Conservation (phyloP, 2,797 vertebrate genomes). For the Coilia nasus region DNA sequence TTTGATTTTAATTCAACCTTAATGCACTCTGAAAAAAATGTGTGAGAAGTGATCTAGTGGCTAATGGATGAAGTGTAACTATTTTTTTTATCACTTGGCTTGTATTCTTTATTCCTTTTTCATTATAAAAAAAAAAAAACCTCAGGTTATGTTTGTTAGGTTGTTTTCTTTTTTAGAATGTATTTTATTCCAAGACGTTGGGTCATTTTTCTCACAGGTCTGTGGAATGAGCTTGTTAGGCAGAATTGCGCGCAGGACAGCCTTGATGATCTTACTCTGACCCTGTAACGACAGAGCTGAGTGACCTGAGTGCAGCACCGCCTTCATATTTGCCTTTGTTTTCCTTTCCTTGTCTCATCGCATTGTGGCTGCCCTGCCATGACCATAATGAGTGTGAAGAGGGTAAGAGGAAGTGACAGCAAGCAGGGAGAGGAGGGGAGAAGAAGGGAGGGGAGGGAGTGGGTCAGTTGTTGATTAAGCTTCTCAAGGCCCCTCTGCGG, state of each 20-base stretch:
- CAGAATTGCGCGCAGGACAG: background rate
- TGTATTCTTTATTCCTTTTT: background rate
- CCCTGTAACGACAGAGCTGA: background rate
- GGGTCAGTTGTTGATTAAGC: constrained; percentile 41
- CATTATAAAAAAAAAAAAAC: background rate
- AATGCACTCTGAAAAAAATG: background rate
- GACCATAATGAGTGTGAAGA: background rate
- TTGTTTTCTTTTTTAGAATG: background rate
- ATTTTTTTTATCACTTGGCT: background rate
- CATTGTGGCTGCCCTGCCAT: background rate
- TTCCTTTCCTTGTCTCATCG: background rate
- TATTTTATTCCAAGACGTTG: background rate
- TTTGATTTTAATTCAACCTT: background rate
- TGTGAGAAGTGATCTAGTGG: background rate
- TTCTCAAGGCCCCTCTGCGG: constrained; percentile 62
- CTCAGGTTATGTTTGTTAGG: background rate
- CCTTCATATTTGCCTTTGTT: constrained; percentile 6
- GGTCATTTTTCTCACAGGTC: background rate
- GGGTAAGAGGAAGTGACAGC: constrained; percentile 51
- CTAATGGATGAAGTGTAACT: background rate
- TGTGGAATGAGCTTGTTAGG: background rate
- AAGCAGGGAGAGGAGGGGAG: constrained; percentile 27
- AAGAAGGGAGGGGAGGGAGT: no score
- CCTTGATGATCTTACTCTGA: background rate
- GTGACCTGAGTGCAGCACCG: background rate